Conservation (phyloP, 2,888 invertebrate species). For the Papilio protenor region DNA sequence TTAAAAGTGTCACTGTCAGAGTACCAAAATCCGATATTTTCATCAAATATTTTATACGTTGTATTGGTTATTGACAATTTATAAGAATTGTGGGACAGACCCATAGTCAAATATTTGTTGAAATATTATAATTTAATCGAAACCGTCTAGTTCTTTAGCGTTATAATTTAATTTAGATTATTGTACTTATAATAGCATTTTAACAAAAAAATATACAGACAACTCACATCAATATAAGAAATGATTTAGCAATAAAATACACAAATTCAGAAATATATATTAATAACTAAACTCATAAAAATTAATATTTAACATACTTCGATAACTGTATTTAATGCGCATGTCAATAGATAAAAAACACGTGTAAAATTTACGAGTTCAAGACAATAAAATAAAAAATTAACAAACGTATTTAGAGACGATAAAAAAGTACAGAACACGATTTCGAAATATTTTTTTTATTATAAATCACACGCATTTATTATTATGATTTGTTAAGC, state of each 20-base stretch:
- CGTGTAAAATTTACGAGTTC: conserved; percentile 7
- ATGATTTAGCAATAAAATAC: neutral
- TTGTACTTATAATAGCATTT: neutral
- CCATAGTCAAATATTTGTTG: no score
- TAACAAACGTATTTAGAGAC: conserved; percentile 4
- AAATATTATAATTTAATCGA: no score
- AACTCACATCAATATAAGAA: neutral
- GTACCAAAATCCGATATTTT: no score
- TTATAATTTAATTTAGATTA: neutral
- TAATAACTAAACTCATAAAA: neutral
- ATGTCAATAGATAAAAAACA: conserved; percentile 13
- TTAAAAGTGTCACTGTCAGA: no score
- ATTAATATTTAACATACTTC: neutral
- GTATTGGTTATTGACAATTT: no score
- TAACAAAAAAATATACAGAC: neutral
- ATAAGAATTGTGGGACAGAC: no score
- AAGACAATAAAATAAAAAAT: conserved; percentile 11
- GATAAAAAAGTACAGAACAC: conserved; percentile 24
- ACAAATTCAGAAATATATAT: neutral
- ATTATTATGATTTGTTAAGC: conserved; percentile 17
- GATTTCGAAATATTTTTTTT: conserved; percentile 30
- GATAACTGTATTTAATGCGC: neutral
- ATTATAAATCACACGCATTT: conserved; percentile 31
- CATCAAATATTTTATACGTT: no score
- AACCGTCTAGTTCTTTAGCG: neutral